These are phyloP conservation scores for Apotomis turbidana DNA, from an alignment of 2,888 invertebrate genomes.

Conservation along the genomic window DNA sequence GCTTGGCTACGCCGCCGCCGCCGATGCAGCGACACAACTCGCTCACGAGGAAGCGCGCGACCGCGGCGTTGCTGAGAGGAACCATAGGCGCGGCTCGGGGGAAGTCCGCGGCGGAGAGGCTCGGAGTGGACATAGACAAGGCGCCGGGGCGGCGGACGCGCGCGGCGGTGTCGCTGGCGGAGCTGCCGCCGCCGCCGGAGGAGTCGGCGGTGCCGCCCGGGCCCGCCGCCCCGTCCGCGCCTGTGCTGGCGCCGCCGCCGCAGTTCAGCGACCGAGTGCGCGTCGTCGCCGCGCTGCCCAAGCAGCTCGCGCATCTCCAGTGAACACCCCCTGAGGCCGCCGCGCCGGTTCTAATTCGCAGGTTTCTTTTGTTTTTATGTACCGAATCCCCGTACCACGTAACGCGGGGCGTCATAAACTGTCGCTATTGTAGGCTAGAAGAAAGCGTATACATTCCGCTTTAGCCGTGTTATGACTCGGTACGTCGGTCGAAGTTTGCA, in stretches of 20 bases:
- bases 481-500: too few species aligned
- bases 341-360: too few species aligned
- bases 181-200: conserved; percentile 92
- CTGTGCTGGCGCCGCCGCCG: conserved; percentile 93
- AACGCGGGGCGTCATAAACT: too few species aligned
- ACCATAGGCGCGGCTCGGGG: conserved; percentile 56
- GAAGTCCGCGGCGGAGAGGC: conserved; percentile 73
- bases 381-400: too few species aligned
- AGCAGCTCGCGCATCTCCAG: conserved; percentile 83
- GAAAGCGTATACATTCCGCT: too few species aligned
- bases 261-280: conserved; percentile 95
- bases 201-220: conserved; percentile 73
- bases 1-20: conserved; percentile 67
- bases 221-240: conserved; percentile 55
- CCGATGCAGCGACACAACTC: conserved; percentile 86
- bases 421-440: too few species aligned
- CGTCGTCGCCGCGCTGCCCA: conserved; percentile 93
- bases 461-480: too few species aligned
- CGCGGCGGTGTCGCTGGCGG: conserved; percentile 89
- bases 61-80: conserved; percentile 82
- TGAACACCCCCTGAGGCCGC: conserved; percentile 43
- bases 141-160: conserved; percentile 81
- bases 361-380: too few species aligned
- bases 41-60: conserved; percentile 84
- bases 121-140: conserved; percentile 72